These are phyloP conservation scores for Cyprinodon brontotheroides DNA, from an alignment of 2,113 vertebrate species.

Conservation along the genomic window DNA sequence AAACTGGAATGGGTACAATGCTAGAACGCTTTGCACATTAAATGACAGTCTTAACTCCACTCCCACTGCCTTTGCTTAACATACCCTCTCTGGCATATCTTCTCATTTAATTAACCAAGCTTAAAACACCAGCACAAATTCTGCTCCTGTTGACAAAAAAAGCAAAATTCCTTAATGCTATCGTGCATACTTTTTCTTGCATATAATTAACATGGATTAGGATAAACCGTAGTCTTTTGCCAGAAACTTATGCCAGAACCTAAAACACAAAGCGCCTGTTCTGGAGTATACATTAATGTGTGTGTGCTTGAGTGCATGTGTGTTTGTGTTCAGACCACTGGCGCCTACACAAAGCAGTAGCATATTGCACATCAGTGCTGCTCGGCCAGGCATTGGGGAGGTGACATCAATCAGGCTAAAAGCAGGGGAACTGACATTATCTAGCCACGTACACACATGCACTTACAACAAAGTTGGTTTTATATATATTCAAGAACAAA, in stretches of 20 bases:
- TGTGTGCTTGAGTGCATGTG: neutral
- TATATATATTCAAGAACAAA: conserved; percentile 34
- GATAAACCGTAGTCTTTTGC: conserved; percentile 37
- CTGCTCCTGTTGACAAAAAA: conserved; percentile 40
- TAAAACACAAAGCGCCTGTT: conserved; percentile 8
- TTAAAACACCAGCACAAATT: conserved; percentile 68
- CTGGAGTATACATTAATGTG: conserved; percentile 2
- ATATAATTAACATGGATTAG: conserved; percentile 72
- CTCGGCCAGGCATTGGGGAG: conserved; percentile 35
- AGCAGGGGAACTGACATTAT: conserved; percentile 43
- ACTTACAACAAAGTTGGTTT: conserved; percentile 25
- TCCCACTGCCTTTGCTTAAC: conserved; percentile 54
- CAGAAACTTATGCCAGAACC: conserved; percentile 42
- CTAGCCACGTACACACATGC: conserved; percentile 2
- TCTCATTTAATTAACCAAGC: conserved; percentile 69
- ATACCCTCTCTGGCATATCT: conserved; percentile 54
- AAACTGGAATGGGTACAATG: conserved; percentile 25
- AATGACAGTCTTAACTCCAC: conserved; percentile 52
- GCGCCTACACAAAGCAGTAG: conserved; percentile 34
- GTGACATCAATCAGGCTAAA: conserved; percentile 66
- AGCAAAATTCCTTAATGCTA: conserved; percentile 39
- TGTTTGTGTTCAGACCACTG: conserved; percentile 7
- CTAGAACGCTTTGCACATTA: conserved; percentile 45
- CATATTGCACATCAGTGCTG: conserved; percentile 47
- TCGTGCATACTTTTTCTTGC: conserved; percentile 46